A percentile compares a stretch with the other conserved stretches of the same genome.
Evolutionary conservation across 2,113 vertebrate genomes (phyloP).

Genomic region (Otus sunia): DNA sequence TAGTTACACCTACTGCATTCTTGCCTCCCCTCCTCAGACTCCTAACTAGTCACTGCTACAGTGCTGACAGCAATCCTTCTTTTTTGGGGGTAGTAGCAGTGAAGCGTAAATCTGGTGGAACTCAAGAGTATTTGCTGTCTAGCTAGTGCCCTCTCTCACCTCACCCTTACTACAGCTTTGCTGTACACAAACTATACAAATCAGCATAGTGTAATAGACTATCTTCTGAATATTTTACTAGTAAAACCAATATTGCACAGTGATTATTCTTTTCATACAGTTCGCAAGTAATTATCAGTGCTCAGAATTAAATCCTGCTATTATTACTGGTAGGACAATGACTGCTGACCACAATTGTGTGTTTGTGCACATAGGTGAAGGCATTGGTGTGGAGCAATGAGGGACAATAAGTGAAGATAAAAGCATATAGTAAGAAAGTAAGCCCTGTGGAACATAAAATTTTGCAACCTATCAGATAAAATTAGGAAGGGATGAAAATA

Average conservation of each 20-base stretch:
- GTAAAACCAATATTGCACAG: neutral
- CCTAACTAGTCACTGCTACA: neutral
- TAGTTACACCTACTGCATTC: neutral
- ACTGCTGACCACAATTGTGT: neutral
- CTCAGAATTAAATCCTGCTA: conserved; percentile 1
- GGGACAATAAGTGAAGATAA: neutral
- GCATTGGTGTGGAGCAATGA: neutral
- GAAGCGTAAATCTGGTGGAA: neutral
- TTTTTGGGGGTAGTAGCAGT: neutral
- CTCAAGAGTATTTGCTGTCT: neutral
- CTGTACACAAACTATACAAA: neutral
- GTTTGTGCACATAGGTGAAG: neutral
- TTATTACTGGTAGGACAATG: neutral
- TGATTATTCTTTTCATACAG: neutral
- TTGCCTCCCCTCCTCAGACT: neutral
- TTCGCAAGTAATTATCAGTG: neutral
- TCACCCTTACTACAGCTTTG: neutral
- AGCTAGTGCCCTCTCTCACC: neutral
- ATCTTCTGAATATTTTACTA: neutral
- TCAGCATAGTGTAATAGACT: neutral
- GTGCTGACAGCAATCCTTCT: neutral
- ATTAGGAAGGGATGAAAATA: conserved; percentile 7
- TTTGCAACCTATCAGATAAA: conserved; percentile 16
- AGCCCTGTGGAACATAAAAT: neutral
- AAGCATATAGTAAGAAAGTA: neutral